These are phyloP conservation scores for Rapana venosa DNA, from an alignment of 2,888 invertebrate species.

Conservation along the genomic window DNA sequence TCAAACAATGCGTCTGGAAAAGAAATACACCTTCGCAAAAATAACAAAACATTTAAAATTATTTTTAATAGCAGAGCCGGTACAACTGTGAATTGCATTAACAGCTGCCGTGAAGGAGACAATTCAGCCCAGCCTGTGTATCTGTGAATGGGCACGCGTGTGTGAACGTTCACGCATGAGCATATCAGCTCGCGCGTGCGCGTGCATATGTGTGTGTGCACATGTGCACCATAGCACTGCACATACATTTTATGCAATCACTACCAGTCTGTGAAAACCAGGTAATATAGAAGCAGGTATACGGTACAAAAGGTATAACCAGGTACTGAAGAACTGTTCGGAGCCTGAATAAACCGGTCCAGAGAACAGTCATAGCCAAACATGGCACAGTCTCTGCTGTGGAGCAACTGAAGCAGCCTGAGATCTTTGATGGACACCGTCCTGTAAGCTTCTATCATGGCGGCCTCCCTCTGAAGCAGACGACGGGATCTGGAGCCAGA, in stretches of 20 bases:
- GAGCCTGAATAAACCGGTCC: background rate
- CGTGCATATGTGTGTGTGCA: slow-evolving; percentile 4
- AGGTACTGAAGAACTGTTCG: background rate
- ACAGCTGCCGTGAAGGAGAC: too few species aligned
- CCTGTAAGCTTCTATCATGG: slow-evolving; percentile 45
- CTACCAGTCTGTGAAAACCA: slow-evolving; percentile 10
- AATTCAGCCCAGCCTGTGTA: slow-evolving; percentile 11
- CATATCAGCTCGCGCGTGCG: slow-evolving; percentile 22
- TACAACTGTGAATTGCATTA: too few species aligned
- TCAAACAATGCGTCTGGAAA: too few species aligned
- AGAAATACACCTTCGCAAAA: too few species aligned
- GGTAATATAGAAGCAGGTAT: too few species aligned
- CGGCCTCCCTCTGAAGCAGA: slow-evolving; percentile 38
- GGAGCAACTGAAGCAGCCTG: background rate
- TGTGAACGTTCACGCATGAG: background rate
- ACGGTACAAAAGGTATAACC: background rate
- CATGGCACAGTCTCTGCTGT: slow-evolving; percentile 16
- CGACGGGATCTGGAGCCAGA: slow-evolving; percentile 26
- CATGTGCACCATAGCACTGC: background rate
- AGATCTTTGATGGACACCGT: background rate
- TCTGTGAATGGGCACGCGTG: slow-evolving; percentile 26
- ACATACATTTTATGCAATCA: background rate
- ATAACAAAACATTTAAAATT: too few species aligned
- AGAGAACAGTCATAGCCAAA: slow-evolving; percentile 28
- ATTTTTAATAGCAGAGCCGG: too few species aligned